Evolutionary conservation across 1,140 invertebrate species (phyloP).

Genomic region (Drosophila triauraria): DNA sequence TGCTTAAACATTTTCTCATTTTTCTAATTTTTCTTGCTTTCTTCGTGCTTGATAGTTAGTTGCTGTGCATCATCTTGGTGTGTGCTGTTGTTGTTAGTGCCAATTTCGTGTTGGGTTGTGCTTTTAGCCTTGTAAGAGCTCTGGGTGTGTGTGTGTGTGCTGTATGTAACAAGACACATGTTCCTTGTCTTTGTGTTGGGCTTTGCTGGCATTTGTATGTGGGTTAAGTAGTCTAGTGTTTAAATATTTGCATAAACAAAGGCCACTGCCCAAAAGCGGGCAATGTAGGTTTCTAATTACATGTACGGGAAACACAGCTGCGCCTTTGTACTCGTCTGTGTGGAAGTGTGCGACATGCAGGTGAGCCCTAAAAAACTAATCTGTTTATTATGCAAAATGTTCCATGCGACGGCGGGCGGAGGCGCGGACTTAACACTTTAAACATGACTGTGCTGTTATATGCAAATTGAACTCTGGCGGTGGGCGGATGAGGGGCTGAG

Average conservation of each 20-base stretch:
- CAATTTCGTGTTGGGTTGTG: conserved; percentile 57
- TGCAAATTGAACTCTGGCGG: conserved; percentile 55
- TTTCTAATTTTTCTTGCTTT: conserved; percentile 24
- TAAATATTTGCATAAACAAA: conserved; percentile 78
- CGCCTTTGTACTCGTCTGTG: conserved; percentile 13
- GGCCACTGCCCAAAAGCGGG: conserved; percentile 61
- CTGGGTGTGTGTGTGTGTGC: conserved; percentile 18
- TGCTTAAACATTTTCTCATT: conserved; percentile 32
- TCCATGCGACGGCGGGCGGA: conserved; percentile 42
- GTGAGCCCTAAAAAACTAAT: conserved; percentile 63
- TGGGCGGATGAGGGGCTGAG: conserved; percentile 21
- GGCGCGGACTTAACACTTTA: conserved; percentile 20
- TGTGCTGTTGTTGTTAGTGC: conserved; percentile 64
- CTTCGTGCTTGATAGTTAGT: conserved; percentile 12
- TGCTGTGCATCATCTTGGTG: conserved; percentile 16
- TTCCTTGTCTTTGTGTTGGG: conserved; percentile 14
- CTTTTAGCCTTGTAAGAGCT: conserved; percentile 42
- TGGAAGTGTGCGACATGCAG: conserved; percentile 42
- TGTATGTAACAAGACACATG: conserved; percentile 45
- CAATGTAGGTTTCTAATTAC: conserved; percentile 72
- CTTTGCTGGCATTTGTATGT: conserved; percentile 48
- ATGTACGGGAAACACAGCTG: conserved; percentile 19
- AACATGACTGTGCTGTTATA: conserved; percentile 61
- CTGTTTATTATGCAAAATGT: conserved; percentile 74
- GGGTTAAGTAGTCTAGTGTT: conserved; percentile 75